phyloP scores from a whole-genome alignment of 2,797 vertebrate species.

The Smutsia temminckii region DNA sequence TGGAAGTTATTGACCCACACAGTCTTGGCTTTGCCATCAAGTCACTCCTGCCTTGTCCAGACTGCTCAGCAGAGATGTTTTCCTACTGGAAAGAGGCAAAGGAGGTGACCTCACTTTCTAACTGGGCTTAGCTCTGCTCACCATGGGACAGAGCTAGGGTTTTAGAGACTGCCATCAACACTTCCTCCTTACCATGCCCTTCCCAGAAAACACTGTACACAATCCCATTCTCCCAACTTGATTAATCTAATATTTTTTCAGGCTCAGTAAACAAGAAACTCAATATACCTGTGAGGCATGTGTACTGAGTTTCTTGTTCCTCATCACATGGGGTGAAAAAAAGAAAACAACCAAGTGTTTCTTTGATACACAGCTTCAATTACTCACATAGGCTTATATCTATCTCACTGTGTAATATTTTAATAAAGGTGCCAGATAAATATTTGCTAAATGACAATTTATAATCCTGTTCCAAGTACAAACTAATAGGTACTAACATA shows the following conservation, averaged over 20 bases:
- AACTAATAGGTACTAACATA: neutral
- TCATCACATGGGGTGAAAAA: neutral
- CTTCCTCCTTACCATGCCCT: neutral
- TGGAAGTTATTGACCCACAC: neutral
- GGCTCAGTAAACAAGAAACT: slow-evolving; percentile 23
- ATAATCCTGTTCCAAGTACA: slow-evolving; percentile 29
- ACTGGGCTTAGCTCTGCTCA: neutral
- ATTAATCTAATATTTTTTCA: slow-evolving; percentile 12
- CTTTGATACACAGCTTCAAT: neutral
- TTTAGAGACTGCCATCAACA: neutral
- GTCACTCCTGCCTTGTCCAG: neutral
- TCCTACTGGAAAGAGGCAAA: neutral
- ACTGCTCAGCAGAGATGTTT: neutral
- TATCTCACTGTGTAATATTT: neutral
- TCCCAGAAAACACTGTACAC: accelerated
- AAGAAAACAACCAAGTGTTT: neutral
- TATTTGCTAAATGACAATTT: neutral
- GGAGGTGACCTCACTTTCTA: neutral
- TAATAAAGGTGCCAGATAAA: slow-evolving; percentile 23
- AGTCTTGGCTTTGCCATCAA: neutral
- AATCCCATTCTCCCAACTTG: neutral
- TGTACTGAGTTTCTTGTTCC: too few species aligned
- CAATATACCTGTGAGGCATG: neutral
- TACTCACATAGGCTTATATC: neutral
- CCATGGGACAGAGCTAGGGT: neutral